phyloP scores from a whole-genome alignment of 30 jellyfish, hydroid and myxozoan genomes.

The Aurelia coerulea region DNA sequence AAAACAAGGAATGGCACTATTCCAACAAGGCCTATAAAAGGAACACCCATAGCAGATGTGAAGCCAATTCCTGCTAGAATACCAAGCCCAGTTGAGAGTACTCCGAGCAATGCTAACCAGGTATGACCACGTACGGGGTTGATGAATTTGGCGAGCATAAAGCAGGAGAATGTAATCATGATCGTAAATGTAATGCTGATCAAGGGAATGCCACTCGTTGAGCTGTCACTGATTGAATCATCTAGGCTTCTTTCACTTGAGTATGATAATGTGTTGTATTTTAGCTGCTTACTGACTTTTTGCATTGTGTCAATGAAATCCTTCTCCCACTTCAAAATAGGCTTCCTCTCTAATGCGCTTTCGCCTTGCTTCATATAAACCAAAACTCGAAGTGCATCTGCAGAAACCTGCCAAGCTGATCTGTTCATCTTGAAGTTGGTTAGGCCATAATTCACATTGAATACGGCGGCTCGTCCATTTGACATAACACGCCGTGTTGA shows the following conservation, averaged over 20 bases:
- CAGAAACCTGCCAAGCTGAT: slow-evolving; percentile 28
- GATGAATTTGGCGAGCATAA: slow-evolving; percentile 55
- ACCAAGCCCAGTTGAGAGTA: slow-evolving; percentile 64
- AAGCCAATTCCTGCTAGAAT: slow-evolving; percentile 80
- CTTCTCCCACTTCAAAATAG: slow-evolving; percentile 56
- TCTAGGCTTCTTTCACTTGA: slow-evolving; percentile 70
- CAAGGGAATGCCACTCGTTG: slow-evolving; percentile 52
- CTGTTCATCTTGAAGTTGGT: too few relatives aligned
- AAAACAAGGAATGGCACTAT: slow-evolving; percentile 77
- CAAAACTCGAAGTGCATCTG: slow-evolving; percentile 53
- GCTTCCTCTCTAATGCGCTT: background rate
- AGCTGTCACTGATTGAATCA: slow-evolving; percentile 75
- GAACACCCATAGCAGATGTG: slow-evolving; percentile 53
- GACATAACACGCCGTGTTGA: slow-evolving; percentile 51
- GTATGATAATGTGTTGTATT: slow-evolving; percentile 5
- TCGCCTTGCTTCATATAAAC: slow-evolving; percentile 39
- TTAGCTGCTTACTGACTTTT: background rate
- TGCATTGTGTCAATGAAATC: slow-evolving; percentile 32
- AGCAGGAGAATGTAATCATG: slow-evolving; percentile 66
- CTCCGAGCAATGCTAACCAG: slow-evolving; percentile 66
- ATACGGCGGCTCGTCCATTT: slow-evolving; percentile 70
- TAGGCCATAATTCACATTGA: slow-evolving; percentile 42
- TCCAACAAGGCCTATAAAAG: slow-evolving; percentile 70
- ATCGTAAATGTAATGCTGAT: slow-evolving; percentile 55
- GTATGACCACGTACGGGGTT: slow-evolving; percentile 79